Evolutionary conservation across 2,797 vertebrate genomes (phyloP), one percentile per base, ranked within the genome.

Genomic region (Lophius americanus): DNA sequence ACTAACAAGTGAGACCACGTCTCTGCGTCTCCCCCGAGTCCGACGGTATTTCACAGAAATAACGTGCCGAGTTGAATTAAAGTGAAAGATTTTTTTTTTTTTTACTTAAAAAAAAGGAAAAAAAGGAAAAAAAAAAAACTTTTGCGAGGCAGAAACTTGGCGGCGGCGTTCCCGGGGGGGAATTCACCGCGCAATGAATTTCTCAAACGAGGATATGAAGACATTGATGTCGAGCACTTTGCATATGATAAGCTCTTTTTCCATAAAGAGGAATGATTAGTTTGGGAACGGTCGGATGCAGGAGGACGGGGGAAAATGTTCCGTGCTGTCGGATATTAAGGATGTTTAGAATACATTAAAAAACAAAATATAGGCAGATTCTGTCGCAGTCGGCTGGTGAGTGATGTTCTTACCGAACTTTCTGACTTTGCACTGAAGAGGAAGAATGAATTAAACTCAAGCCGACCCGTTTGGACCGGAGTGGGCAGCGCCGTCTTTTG

Each of bases 11-110:
- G 91, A 87, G 92, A 92, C 91, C 85, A 87, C 85, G 88, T 90
- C 85, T 91, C 75, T 88, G 89, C 87, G 89, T 88, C 87, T 91
- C 89, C 91, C 92, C 82, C 64, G 88, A 91, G 91, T 87, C 85
- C 52, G 66, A 78, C 81, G 74, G 84, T 88, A 85, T 89, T 89
- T 89, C 89, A 75, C 78, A 89, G 87, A 88, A 90, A 91, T 88
- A 86, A 91, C 78, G 89, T 92, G 92, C 92, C 92, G 93, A 92
- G 90, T 90, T 86, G 85, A 93, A 93, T 94, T 93, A 93, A 91
- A 93, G 87, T 88, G 85, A 84, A 74, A 87, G 83, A 80, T 86
- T 82, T 67, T 23, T 23, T 23, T 23, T 23, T 23, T 23, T 23
- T 23, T 23, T 23, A 23, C 23, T 23, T 23, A 23, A 23, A 71